These are phyloP conservation scores for Cladopsammia gracilis DNA, from an alignment of 64 coral and sea anemone genomes.

Conservation along the genomic window DNA sequence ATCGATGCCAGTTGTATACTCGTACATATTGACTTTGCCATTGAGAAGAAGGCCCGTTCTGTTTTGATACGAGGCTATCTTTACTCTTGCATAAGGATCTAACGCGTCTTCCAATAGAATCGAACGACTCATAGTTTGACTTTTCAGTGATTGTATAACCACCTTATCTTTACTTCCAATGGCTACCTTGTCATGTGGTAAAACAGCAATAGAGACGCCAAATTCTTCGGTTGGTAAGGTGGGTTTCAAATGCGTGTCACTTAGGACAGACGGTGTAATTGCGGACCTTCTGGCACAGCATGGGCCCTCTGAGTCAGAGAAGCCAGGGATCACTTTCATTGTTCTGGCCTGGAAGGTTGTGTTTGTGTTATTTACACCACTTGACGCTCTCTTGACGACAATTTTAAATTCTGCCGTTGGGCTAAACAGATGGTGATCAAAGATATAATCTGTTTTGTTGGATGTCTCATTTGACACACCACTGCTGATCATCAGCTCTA, in stretches of 20 bases:
- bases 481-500: conserved; percentile 21
- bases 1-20: not conserved
- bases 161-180: conserved; percentile 16
- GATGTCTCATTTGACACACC: not conserved
- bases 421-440: conserved; percentile 33
- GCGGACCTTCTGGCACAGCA: conserved; percentile 27
- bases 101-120: not conserved
- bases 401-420: conserved; percentile 51
- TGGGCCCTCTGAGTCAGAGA: conserved; percentile 48
- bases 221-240: conserved; percentile 20
- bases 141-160: conserved; percentile 22
- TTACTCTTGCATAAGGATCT: conserved; percentile 17
- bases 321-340: conserved; percentile 71
- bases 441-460: not conserved
- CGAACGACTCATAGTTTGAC: not conserved
- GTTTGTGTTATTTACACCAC: conserved; percentile 51
- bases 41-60: not conserved
- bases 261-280: not conserved
- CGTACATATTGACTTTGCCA: conserved; percentile 6
- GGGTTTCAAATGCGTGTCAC: conserved; percentile 60
- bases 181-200: conserved; percentile 14
- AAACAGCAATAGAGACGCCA: conserved; percentile 30
- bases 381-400: conserved; percentile 31
- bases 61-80: not conserved
- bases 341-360: conserved; percentile 49